A percentile compares a stretch with the other conserved stretches of the same genome.
Conservation (phyloP, 2,113 vertebrate species). For the Carassius gibelio region DNA sequence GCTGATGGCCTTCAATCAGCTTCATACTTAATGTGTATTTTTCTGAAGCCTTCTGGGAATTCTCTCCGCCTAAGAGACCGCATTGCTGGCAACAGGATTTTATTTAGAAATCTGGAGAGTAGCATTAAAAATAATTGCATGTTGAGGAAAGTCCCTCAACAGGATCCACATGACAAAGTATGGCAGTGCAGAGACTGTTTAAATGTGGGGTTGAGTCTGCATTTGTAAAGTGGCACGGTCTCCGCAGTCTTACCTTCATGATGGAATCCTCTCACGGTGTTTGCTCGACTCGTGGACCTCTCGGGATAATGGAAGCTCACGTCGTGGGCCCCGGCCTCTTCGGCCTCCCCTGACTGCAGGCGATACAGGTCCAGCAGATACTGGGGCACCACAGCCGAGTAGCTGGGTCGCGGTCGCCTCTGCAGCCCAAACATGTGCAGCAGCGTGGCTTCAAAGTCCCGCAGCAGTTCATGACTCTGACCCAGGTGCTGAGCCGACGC, state of each 20-base stretch:
- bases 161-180: constrained; percentile 68
- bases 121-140: constrained; percentile 83
- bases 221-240: background rate
- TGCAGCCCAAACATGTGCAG: constrained; percentile 99
- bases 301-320: constrained; percentile 89
- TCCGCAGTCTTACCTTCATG: constrained; percentile 86
- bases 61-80: constrained; percentile 69
- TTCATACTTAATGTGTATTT: constrained; percentile 61
- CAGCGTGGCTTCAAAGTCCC: constrained; percentile 97
- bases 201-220: background rate
- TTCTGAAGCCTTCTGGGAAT: constrained; percentile 66
- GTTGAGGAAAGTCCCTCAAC: constrained; percentile 74
- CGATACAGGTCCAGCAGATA: constrained; percentile 98
- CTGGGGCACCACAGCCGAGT: constrained; percentile 85
- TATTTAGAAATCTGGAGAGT: constrained; percentile 80
- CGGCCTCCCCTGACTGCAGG: constrained; percentile 93
- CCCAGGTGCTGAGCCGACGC: constrained; percentile 74
- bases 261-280: constrained; percentile 98
- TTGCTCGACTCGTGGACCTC: constrained; percentile 91
- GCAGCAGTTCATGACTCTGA: constrained; percentile 79
- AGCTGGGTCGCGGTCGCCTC: constrained; percentile 90
- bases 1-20: constrained; percentile 61
- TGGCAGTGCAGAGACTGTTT: constrained; percentile 15
- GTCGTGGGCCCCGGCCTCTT: constrained; percentile 82
- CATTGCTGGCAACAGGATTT: constrained; percentile 72